phyloP scores from a whole-genome alignment of 1,140 invertebrate genomes.

The Aethina tumida region DNA sequence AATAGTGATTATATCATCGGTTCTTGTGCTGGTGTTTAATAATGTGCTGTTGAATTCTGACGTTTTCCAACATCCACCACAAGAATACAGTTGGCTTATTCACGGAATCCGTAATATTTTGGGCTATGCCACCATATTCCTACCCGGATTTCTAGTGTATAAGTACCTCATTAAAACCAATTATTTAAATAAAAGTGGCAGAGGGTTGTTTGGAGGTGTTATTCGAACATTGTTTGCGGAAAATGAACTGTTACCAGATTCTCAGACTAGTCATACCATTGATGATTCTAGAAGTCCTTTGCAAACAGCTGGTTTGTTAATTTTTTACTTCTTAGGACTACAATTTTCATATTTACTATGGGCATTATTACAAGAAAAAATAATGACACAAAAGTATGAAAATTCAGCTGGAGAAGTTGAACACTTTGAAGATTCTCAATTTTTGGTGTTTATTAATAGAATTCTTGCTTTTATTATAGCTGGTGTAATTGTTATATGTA shows the following conservation, averaged over 20 bases:
- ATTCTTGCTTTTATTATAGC: constrained; percentile 75
- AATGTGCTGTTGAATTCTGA: constrained; percentile 19
- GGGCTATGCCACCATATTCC: constrained; percentile 80
- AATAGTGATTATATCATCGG: constrained; percentile 21
- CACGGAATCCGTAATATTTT: constrained; percentile 68
- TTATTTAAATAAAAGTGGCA: constrained; percentile 72
- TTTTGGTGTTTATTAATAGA: constrained; percentile 90
- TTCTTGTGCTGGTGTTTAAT: constrained; percentile 22
- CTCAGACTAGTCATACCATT: constrained; percentile 22
- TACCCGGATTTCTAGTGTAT: constrained; percentile 78
- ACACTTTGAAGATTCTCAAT: constrained; percentile 88
- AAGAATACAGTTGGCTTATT: constrained; percentile 64
- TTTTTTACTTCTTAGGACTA: constrained; percentile 78
- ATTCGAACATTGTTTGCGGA: constrained; percentile 55
- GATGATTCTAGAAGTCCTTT: constrained; percentile 36
- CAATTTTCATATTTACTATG: constrained; percentile 88
- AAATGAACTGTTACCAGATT: constrained; percentile 33
- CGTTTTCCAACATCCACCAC: constrained; percentile 15
- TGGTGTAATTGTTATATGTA: constrained; percentile 42
- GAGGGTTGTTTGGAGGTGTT: constrained; percentile 44
- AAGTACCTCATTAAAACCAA: constrained; percentile 71
- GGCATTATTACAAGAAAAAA: constrained; percentile 90
- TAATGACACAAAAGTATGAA: constrained; percentile 75
- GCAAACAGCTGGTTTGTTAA: constrained; percentile 48
- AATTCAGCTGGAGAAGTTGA: constrained; percentile 46